These are phyloP conservation scores for Drosophila nigromelanica DNA, from an alignment of 1,140 invertebrate species.

Conservation along the genomic window DNA sequence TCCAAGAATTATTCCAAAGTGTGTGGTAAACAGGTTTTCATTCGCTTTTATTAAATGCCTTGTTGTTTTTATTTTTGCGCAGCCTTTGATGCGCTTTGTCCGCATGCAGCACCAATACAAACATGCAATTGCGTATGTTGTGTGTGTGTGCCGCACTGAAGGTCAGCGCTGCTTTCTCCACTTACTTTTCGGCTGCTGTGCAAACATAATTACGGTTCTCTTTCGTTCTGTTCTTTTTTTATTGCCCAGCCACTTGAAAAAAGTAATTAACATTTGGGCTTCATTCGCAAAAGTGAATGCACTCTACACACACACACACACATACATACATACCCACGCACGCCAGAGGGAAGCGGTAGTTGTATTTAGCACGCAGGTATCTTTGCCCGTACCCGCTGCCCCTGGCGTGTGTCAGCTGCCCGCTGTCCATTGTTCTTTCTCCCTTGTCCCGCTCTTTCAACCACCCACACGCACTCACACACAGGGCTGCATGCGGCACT, in stretches of 20 bases:
- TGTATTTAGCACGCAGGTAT: slow-evolving; percentile 14
- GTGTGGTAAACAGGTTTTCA: slow-evolving; percentile 52
- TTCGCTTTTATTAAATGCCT: slow-evolving; percentile 42
- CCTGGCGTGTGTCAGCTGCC: slow-evolving; percentile 43
- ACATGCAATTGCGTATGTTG: background rate
- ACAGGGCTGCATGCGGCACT: background rate
- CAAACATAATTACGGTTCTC: slow-evolving; percentile 51
- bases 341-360: background rate
- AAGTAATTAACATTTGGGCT: slow-evolving; percentile 53
- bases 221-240: slow-evolving; percentile 31
- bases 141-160: slow-evolving; percentile 36
- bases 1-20: slow-evolving; percentile 44
- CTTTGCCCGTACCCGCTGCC: slow-evolving; percentile 8
- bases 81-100: slow-evolving; percentile 56
- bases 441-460: slow-evolving; percentile 6
- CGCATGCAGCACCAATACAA: background rate
- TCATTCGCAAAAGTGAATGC: slow-evolving; percentile 48
- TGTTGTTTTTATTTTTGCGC: slow-evolving; percentile 45
- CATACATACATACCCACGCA: background rate
- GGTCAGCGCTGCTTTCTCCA: slow-evolving; percentile 59
- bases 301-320: slow-evolving; percentile 27
- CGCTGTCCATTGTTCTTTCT: slow-evolving; percentile 5
- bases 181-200: slow-evolving; percentile 36
- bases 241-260: slow-evolving; percentile 49
- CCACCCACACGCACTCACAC: slow-evolving; percentile 35